Evolutionary conservation across 2,888 invertebrate genomes (phyloP).

Genomic region (Callinectes sapidus): DNA sequence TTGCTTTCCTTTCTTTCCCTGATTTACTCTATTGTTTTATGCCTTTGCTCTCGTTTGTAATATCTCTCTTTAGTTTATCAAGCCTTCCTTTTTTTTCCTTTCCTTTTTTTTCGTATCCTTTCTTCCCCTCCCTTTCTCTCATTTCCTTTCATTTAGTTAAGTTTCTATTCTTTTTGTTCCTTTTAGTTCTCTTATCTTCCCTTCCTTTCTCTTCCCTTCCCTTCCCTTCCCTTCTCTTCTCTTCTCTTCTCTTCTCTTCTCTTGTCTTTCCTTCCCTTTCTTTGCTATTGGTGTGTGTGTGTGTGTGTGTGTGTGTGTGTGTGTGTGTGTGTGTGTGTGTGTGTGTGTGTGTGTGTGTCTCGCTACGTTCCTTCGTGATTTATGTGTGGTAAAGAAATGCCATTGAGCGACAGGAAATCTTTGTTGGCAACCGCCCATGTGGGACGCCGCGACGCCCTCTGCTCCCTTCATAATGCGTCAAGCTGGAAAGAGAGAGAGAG

Average conservation of each 20-base stretch:
- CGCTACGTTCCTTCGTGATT: not conserved
- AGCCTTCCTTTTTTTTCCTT: too few species aligned
- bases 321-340: too few species aligned
- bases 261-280: not conserved
- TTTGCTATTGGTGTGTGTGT: slow-evolving; percentile 1
- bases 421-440: not conserved
- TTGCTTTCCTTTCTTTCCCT: too few species aligned
- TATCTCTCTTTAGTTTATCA: too few species aligned
- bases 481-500: not conserved
- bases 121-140: not conserved
- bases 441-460: not conserved
- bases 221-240: not conserved
- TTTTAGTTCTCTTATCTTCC: too few species aligned
- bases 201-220: not conserved
- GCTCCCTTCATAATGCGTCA: not conserved
- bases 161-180: too few species aligned
- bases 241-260: not conserved
- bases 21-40: too few species aligned
- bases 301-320: not conserved
- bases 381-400: not conserved
- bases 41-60: too few species aligned
- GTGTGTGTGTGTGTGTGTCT: too few species aligned
- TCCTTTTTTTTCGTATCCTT: too few species aligned
- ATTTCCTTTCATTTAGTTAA: not conserved
- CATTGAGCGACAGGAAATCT: slow-evolving; percentile 1